Conservation (phyloP, 2,888 invertebrate species). For the Chorisops tibialis region DNA sequence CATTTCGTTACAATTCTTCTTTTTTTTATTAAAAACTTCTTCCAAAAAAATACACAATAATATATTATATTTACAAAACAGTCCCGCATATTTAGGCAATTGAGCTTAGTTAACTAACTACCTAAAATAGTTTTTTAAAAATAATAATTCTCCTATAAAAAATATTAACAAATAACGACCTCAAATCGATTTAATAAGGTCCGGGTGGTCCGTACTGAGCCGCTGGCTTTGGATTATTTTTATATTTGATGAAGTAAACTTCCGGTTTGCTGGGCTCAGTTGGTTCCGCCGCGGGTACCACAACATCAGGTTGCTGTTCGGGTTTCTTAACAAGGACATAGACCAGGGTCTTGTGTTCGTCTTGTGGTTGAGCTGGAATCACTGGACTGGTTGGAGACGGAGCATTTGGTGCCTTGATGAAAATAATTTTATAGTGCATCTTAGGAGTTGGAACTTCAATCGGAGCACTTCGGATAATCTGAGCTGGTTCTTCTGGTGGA, state of each 20-base stretch:
- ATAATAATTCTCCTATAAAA: too few species aligned
- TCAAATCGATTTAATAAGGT: constrained; percentile 19
- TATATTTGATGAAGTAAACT: constrained; percentile 85
- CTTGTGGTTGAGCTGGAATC: constrained; percentile 68
- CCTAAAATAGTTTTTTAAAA: background rate
- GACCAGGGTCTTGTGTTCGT: constrained; percentile 84
- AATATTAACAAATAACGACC: background rate
- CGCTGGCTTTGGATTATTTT: constrained; percentile 46
- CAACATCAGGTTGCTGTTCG: constrained; percentile 75
- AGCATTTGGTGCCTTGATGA: constrained; percentile 57
- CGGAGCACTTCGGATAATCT: constrained; percentile 48
- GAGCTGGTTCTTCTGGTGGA: constrained; percentile 56
- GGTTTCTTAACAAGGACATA: constrained; percentile 88
- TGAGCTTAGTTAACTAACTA: constrained; percentile 6
- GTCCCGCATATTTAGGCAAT: constrained; percentile 20
- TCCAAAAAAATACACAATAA: background rate
- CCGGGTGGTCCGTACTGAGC: constrained; percentile 47
- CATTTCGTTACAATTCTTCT: too few species aligned
- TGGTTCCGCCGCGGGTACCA: constrained; percentile 74
- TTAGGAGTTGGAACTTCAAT: constrained; percentile 53
- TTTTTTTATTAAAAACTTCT: background rate
- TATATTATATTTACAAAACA: constrained; percentile 12
- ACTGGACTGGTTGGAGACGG: constrained; percentile 54
- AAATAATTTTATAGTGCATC: constrained; percentile 59
- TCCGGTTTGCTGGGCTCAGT: constrained; percentile 86